Evolutionary conservation across 2,113 vertebrate species (phyloP).

Genomic region (Stercorarius parasiticus): DNA sequence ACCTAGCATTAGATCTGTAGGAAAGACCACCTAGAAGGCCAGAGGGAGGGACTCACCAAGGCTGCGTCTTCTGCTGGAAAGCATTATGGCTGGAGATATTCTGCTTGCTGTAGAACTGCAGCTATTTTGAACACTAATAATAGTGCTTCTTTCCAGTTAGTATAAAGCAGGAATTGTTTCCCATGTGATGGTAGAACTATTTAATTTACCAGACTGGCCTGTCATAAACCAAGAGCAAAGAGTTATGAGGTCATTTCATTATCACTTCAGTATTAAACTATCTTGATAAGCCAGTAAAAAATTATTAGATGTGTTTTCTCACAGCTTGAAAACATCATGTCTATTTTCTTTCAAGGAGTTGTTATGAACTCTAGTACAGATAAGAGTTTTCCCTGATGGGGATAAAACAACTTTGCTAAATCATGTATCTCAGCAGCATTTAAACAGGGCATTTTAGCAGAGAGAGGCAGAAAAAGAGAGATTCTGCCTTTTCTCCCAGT

Average conservation of each 20-base stretch:
- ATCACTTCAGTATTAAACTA: background rate
- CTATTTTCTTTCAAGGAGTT: conserved; percentile 27
- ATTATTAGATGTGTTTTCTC: background rate
- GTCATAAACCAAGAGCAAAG: conserved; percentile 11
- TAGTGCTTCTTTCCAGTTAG: background rate
- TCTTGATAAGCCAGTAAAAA: conserved; percentile 1
- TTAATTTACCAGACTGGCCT: background rate
- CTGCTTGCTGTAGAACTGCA: background rate
- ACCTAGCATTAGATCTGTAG: conserved; percentile 25
- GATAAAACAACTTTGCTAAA: background rate
- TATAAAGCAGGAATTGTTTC: background rate
- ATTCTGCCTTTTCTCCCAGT: background rate
- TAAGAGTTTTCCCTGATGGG: background rate
- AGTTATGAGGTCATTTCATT: conserved; percentile 24
- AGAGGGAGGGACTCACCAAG: background rate
- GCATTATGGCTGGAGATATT: background rate
- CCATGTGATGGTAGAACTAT: background rate
- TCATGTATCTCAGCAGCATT: background rate
- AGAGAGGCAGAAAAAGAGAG: background rate
- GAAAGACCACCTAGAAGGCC: conserved; percentile 64
- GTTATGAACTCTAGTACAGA: background rate
- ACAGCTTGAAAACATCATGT: background rate
- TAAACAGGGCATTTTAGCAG: background rate
- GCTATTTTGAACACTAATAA: background rate
- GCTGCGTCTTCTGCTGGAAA: conserved; percentile 17